Conservation (phyloP, 2,113 vertebrate genomes). For the Hydropotes inermis region DNA sequence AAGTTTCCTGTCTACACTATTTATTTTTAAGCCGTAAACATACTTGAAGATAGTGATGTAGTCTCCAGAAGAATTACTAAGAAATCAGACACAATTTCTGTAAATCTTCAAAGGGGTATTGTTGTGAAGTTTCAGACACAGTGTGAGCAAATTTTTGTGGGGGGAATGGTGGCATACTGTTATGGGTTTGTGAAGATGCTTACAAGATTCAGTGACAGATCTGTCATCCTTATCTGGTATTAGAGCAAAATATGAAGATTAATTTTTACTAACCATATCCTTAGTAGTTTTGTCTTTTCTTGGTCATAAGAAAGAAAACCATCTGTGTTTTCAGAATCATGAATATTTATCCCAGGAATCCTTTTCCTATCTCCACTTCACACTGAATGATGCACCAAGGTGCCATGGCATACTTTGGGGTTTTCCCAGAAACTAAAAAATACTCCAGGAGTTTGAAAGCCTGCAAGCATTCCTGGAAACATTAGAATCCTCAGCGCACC, state of each 20-base stretch:
- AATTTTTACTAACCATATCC: slow-evolving; percentile 73
- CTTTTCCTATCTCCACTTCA: not conserved
- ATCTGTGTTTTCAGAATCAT: slow-evolving; percentile 37
- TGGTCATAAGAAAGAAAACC: slow-evolving; percentile 17
- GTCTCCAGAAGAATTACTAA: slow-evolving; percentile 77
- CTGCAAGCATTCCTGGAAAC: not conserved
- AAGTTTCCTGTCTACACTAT: slow-evolving; percentile 80
- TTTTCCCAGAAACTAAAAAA: not conserved
- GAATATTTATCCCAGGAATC: slow-evolving; percentile 33
- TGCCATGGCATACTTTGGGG: not conserved
- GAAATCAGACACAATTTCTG: slow-evolving; percentile 78
- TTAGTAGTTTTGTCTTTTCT: slow-evolving; percentile 64
- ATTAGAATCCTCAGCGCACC: not conserved
- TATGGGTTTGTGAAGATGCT: not conserved
- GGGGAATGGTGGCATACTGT: not conserved
- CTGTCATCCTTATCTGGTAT: slow-evolving; percentile 43
- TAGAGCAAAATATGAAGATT: slow-evolving; percentile 65
- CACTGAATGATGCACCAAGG: slow-evolving; percentile 10
- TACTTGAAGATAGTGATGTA: slow-evolving; percentile 75
- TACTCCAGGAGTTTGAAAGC: not conserved
- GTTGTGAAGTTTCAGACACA: slow-evolving; percentile 75
- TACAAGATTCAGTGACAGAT: slow-evolving; percentile 62
- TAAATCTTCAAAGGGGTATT: slow-evolving; percentile 77
- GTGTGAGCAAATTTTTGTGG: slow-evolving; percentile 54
- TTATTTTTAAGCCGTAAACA: slow-evolving; percentile 83